Evolutionary conservation across 2,797 vertebrate species (phyloP).

Genomic region (Prunella strophiata): DNA sequence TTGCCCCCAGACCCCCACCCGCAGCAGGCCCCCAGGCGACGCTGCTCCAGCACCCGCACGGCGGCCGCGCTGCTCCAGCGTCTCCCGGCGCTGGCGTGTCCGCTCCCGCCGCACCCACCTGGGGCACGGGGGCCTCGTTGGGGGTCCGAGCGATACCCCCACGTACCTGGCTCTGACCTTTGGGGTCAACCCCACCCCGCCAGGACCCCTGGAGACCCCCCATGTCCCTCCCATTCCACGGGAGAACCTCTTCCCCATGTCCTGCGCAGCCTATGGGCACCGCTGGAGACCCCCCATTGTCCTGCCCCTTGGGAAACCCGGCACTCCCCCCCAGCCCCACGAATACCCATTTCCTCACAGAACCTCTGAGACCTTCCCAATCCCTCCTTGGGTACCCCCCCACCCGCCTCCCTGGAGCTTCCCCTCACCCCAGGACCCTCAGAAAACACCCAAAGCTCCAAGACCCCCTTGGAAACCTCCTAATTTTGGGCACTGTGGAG

Average conservation of each 20-base stretch:
- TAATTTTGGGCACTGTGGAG: neutral
- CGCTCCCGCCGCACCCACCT: slow-evolving; percentile 77
- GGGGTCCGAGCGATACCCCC: neutral
- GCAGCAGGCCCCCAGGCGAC: slow-evolving; percentile 86
- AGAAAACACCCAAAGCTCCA: too few relatives aligned
- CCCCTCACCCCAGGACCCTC: neutral
- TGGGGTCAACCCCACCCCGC: neutral
- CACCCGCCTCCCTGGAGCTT: neutral
- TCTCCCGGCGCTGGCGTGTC: slow-evolving; percentile 81
- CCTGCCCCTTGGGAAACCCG: neutral
- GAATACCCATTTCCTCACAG: neutral
- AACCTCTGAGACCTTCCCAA: neutral
- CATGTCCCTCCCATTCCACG: rapidly evolving
- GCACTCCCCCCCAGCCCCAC: neutral
- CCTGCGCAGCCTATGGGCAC: too few relatives aligned
- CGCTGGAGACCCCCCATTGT: neutral
- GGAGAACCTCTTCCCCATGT: too few relatives aligned
- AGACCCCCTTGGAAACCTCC: neutral
- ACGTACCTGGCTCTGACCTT: rapidly evolving
- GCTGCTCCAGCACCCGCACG: slow-evolving; percentile 82
- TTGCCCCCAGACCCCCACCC: slow-evolving; percentile 84
- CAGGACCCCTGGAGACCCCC: rapidly evolving
- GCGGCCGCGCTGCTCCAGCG: slow-evolving; percentile 86
- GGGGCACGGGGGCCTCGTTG: neutral
- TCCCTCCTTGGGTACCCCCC: neutral